A percentile compares a stretch with the other conserved stretches of the same genome.
These are phyloP conservation scores for Falco cherrug DNA, from an alignment of 2,797 vertebrate species.

Conservation along the genomic window DNA sequence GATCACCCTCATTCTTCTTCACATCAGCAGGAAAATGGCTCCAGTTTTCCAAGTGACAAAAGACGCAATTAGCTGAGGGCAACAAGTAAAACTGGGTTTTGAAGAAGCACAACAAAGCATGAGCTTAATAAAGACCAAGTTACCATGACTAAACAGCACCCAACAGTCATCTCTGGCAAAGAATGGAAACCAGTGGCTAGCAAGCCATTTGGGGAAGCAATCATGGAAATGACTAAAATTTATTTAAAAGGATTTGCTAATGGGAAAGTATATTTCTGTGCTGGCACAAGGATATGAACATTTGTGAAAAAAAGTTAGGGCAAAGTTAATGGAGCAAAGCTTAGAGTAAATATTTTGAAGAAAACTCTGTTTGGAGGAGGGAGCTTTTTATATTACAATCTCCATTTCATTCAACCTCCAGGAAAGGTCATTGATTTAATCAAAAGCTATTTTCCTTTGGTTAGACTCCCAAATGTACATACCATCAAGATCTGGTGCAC, in stretches of 20 bases:
- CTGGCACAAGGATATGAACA: background rate
- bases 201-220: background rate
- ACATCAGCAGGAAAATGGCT: background rate
- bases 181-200: background rate
- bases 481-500: constrained; percentile 49
- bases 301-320: background rate
- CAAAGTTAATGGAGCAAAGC: background rate
- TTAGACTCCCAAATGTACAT: constrained; percentile 51
- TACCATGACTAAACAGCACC: background rate
- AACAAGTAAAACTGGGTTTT: background rate
- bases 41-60: background rate
- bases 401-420: constrained; percentile 46
- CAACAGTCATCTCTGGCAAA: background rate
- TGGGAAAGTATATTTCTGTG: background rate
- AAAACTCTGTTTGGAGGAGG: background rate
- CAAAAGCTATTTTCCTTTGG: constrained; percentile 59
- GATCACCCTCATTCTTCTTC: background rate
- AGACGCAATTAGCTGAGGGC: background rate
- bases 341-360: constrained; percentile 37
- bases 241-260: background rate
- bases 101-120: background rate
- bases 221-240: background rate
- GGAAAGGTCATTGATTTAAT: constrained; percentile 69
- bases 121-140: background rate
- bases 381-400: constrained; percentile 17